phyloP scores from a whole-genome alignment of 2,888 invertebrate species.

The Metalampra italica region DNA sequence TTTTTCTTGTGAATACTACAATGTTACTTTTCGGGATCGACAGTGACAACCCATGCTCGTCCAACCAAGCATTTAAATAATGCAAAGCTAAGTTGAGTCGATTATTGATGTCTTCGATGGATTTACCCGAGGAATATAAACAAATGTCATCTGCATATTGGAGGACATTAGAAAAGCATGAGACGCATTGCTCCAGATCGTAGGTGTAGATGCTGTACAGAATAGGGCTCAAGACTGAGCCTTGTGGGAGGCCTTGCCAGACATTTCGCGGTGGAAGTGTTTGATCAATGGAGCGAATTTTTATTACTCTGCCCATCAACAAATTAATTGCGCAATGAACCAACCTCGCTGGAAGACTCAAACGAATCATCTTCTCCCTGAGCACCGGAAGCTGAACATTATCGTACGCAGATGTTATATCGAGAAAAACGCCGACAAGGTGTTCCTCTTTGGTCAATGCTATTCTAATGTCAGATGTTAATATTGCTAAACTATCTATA shows the following conservation, averaged over 20 bases:
- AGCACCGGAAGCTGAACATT: slow-evolving; percentile 7
- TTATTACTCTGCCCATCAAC: neutral
- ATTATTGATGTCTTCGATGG: neutral
- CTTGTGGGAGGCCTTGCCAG: slow-evolving; percentile 19
- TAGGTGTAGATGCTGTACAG: slow-evolving; percentile 15
- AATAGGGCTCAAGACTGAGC: slow-evolving; percentile 17
- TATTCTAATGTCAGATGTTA: slow-evolving; percentile 6
- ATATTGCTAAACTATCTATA: slow-evolving; percentile 13
- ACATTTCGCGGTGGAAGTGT: slow-evolving; percentile 4
- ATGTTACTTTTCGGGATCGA: slow-evolving; percentile 5
- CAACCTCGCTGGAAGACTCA: slow-evolving; percentile 8
- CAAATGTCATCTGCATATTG: slow-evolving; percentile 18
- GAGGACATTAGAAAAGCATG: slow-evolving; percentile 6
- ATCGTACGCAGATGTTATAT: slow-evolving; percentile 8
- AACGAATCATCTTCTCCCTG: neutral
- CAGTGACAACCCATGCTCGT: slow-evolving; percentile 5
- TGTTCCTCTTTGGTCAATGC: slow-evolving; percentile 1
- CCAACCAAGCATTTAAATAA: slow-evolving; percentile 6
- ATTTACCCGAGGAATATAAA: slow-evolving; percentile 4
- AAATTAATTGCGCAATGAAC: neutral
- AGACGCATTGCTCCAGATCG: slow-evolving; percentile 6
- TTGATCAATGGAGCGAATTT: neutral
- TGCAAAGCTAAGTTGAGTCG: slow-evolving; percentile 3
- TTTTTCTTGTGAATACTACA: slow-evolving; percentile 7
- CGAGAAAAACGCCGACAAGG: slow-evolving; percentile 8